Evolutionary conservation across 2,113 vertebrate species (phyloP), one percentile per base, ranked within the genome.

Genomic region (Pseudolaguvia tuberculata): DNA sequence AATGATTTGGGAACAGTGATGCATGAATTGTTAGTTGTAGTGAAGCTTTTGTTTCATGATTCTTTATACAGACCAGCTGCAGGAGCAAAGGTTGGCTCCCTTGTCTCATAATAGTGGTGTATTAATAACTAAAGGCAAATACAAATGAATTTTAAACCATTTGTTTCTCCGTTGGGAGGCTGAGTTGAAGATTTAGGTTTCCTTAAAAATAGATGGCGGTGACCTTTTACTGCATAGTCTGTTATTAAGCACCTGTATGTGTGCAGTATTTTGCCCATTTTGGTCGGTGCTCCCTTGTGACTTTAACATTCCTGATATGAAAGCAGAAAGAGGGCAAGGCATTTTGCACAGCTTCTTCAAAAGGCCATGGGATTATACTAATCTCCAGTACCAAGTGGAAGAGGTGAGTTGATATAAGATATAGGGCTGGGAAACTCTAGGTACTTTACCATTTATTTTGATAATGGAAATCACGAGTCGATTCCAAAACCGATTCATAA

Each of bases 71-170:
- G 47, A 55, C 66, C 51, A 75, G 57, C 25, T 79, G 72, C 57
- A 66, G 62, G 56, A 73, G 63, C 65, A 45, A 73, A 70, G 58
- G 27, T 70, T 61, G 17, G 4, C 9, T 51, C 23, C 27, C 2
- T 78, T 10, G 47, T 75, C 21, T 50, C 56, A 27, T 57, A 70
- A 21, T 62, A 50, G 39, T 23, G 51, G 45, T 47, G 29, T 75
- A 75, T 75, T 79, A 70, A 79, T 75, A 70, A 39, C 50, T 74
- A 73, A 55, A 68, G 53, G 58, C 35, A 73, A 73, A 73, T 79
- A 74, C 72, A 70, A 74, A 53, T 70, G 63, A 57, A 56, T 71
- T 78, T 61, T 56, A 52, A 61, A 61, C 75, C 18, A 14, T 63
- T 51, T 25, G 53, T 50, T 73, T 20, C 61, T 42, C 56, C 50